A percentile compares a stretch with the other conserved stretches of the same genome.
These are phyloP conservation scores for Chelonus insularis DNA, from an alignment of 1,140 invertebrate genomes.

Conservation along the genomic window DNA sequence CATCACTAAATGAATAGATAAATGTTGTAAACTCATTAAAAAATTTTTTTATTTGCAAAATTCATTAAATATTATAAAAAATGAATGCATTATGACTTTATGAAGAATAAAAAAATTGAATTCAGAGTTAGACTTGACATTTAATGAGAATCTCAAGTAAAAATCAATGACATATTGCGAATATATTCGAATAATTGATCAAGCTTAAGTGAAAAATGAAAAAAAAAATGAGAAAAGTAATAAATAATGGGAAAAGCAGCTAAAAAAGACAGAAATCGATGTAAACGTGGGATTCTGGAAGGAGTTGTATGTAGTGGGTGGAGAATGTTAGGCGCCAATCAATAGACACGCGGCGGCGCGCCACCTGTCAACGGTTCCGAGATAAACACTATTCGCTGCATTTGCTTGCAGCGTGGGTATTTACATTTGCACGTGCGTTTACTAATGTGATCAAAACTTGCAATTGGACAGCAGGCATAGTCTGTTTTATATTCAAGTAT, in stretches of 20 bases:
- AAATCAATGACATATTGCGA: too few species aligned
- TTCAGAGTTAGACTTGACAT: too few species aligned
- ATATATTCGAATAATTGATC: too few species aligned
- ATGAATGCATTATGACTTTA: too few species aligned
- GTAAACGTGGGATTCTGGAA: background rate
- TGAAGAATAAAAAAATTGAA: too few species aligned
- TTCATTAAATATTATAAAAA: too few species aligned
- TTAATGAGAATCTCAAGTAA: too few species aligned
- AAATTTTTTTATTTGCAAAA: too few species aligned
- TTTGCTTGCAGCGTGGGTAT: slow-evolving; percentile 6
- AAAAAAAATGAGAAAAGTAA: slow-evolving; percentile 5
- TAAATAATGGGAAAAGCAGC: background rate
- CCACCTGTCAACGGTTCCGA: slow-evolving; percentile 46
- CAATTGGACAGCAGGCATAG: background rate
- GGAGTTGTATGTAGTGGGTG: background rate
- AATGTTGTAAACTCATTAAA: too few species aligned
- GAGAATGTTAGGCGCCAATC: slow-evolving; percentile 39
- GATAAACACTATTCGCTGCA: slow-evolving; percentile 34
- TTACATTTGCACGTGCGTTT: slow-evolving; percentile 11
- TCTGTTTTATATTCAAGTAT: too few species aligned
- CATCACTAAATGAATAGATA: too few species aligned
- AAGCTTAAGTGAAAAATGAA: slow-evolving; percentile 1
- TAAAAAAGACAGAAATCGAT: background rate
- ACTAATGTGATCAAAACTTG: background rate
- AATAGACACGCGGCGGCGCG: slow-evolving; percentile 48